phyloP scores from a whole-genome alignment of 1,140 invertebrate genomes.

The Dolichoris vasculosae region DNA sequence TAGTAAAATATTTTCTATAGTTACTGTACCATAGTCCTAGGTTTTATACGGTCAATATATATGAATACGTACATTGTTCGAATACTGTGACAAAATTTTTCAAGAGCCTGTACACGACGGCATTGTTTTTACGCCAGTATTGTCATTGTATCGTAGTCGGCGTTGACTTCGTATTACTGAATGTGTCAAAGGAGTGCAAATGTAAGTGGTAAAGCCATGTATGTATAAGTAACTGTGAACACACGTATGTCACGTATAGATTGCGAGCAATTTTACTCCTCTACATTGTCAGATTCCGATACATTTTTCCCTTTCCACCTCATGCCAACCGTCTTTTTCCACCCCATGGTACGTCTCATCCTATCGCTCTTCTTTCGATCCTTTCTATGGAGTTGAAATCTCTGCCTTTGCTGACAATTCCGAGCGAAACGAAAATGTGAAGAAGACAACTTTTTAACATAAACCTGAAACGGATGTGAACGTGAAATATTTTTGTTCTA shows the following conservation, averaged over 20 bases:
- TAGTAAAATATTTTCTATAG: conserved; percentile 33
- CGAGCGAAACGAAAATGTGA: not conserved
- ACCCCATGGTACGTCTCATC: not conserved
- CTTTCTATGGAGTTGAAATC: not conserved
- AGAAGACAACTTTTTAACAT: not conserved
- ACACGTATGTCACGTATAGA: not conserved
- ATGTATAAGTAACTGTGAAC: not conserved
- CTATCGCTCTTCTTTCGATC: not conserved
- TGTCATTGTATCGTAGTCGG: conserved; percentile 29
- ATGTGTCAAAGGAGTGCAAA: conserved; percentile 61
- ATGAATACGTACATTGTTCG: not conserved
- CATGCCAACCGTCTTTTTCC: not conserved
- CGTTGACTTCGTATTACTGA: conserved; percentile 51
- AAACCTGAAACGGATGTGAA: not conserved
- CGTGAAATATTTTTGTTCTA: not conserved
- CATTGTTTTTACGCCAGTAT: conserved; percentile 61
- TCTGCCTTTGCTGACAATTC: not conserved
- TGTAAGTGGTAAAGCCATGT: conserved; percentile 47
- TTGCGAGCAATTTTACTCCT: not conserved
- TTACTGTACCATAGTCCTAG: not conserved
- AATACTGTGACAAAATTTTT: conserved; percentile 51
- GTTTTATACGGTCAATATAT: not conserved
- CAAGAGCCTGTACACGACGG: conserved; percentile 48
- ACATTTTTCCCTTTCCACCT: not conserved
- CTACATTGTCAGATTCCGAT: conserved; percentile 33